Percentiles rank a stretch among this genome's conserved stretches.
Conservation (phyloP, 2,888 invertebrate genomes). For the Tetrapedia diversipes region DNA sequence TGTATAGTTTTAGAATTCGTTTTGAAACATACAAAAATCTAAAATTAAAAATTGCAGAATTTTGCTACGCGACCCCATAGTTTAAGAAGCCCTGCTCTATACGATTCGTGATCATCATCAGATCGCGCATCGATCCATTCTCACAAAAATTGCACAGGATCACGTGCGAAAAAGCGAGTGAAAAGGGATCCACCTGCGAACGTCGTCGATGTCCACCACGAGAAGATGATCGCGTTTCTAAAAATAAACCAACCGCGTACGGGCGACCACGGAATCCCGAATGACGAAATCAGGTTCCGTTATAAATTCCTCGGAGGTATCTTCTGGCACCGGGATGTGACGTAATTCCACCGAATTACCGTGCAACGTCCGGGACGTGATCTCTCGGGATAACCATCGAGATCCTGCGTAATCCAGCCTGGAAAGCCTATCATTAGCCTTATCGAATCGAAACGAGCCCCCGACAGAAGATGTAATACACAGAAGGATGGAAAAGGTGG, state of each 20-base stretch:
- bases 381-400: slow-evolving; percentile 10
- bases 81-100: no score
- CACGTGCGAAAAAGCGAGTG: not conserved
- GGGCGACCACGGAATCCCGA: slow-evolving; percentile 66
- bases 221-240: slow-evolving; percentile 56
- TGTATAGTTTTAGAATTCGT: no score
- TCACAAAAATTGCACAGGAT: no score
- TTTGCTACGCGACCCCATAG: no score
- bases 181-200: slow-evolving; percentile 33
- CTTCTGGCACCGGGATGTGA: slow-evolving; percentile 55
- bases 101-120: no score
- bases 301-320: slow-evolving; percentile 66
- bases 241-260: slow-evolving; percentile 61
- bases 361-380: slow-evolving; percentile 16
- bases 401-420: not conserved
- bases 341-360: slow-evolving; percentile 63
- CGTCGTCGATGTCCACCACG: slow-evolving; percentile 1
- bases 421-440: not conserved
- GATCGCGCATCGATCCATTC: no score
- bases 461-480: no score
- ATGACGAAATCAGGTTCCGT: slow-evolving; percentile 72
- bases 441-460: not conserved
- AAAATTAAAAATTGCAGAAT: no score
- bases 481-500: no score
- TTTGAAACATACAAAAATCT: no score